Evolutionary conservation across 1,140 invertebrate genomes (phyloP), one percentile per base, ranked within the genome.

Genomic region (Meloidogyne hapla): DNA sequence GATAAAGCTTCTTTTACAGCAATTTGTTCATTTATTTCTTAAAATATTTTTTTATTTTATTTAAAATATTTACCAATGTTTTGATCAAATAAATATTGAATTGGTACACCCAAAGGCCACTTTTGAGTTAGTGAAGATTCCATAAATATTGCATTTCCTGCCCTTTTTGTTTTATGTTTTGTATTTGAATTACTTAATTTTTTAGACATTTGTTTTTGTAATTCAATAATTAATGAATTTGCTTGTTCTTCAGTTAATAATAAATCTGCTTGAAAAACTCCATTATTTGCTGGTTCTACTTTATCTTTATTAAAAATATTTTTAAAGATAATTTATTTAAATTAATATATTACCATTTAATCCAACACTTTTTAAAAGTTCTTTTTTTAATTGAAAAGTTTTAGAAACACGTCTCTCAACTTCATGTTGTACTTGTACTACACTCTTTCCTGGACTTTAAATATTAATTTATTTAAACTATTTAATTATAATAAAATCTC

Each of bases 251-350:
- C 82, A 15, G 81, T 82, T n/a, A 82, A 62, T 45, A 82, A 66
- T 25, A 83, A 74, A 61, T 82, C 81, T 13, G 84, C 72, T 68
- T 83, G 81, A 42, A 82, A 82, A 21, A 83, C 82, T 2, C 81
- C 81, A 63, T 82, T 75, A 68, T 82, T 77, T 40, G 62, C 69
- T 23, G 81, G 74, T 38, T 84, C 81, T 42, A 81, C 69, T 68
- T 77, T 13, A n/a, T 48, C 45, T 48, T 6, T 26, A 77, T 77
- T 3, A 18, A 48, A 48, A 18, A 18, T 18, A 18, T 18, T 18
- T 18, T 18, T 48, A 48, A 18, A n/a, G n/a, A n/a, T n/a, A n/a
- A n/a, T n/a, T n/a, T n/a, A 18, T 48, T 18, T 10, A 9, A 40
- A 48, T 18, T 38, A 40, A 71, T 25, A 33, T 12, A 25, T 81